Conservation (phyloP, 2,797 vertebrate genomes). For the Leptodactylus fallax region DNA sequence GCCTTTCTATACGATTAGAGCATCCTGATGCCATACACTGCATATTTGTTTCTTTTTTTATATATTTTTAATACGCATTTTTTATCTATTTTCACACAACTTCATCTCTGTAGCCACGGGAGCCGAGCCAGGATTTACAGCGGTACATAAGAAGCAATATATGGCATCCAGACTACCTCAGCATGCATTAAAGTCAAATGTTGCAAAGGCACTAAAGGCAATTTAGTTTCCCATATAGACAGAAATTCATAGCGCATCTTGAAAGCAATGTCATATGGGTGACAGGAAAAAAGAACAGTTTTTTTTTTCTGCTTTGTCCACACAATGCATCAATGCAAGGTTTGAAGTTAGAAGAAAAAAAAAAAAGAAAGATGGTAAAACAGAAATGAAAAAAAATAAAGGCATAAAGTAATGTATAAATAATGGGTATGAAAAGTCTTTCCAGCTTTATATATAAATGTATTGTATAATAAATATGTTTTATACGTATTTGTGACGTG, state of each 20-base stretch:
- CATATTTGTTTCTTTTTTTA: neutral
- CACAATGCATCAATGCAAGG: constrained; percentile 24
- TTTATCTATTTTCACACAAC: neutral
- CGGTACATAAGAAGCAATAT: constrained; percentile 46
- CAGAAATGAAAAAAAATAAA: constrained; percentile 4
- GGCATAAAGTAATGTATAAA: constrained; percentile 6
- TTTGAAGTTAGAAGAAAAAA: constrained; percentile 4
- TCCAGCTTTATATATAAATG: neutral
- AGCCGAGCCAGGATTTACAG: neutral
- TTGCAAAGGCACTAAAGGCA: constrained; percentile 36
- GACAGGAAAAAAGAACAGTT: neutral
- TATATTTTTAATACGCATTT: neutral
- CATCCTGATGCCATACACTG: neutral
- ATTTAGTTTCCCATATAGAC: constrained; percentile 56
- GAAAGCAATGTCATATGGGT: constrained; percentile 14
- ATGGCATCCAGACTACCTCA: constrained; percentile 28
- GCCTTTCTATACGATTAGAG: neutral
- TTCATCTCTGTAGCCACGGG: constrained; percentile 9
- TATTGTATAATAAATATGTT: neutral
- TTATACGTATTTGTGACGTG: neutral
- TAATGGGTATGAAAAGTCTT: constrained; percentile 4
- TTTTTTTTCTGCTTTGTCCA: constrained; percentile 11
- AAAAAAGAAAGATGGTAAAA: neutral
- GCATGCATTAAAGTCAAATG: constrained; percentile 49
- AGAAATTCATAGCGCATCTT: constrained; percentile 33